Evolutionary conservation across 2,888 invertebrate species (phyloP), one percentile per base, ranked within the genome.

Genomic region (Heliconius sara): DNA sequence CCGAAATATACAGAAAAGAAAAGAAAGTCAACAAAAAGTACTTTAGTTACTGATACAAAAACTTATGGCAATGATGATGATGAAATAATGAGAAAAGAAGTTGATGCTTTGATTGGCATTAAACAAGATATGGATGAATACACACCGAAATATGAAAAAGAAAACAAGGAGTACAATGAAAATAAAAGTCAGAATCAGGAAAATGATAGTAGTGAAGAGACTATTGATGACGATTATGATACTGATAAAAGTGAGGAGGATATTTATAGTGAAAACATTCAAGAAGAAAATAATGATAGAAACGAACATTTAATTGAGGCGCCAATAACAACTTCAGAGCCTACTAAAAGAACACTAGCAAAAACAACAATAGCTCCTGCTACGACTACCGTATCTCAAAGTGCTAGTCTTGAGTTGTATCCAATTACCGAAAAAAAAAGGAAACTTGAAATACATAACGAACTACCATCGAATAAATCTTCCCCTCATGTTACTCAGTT

Each of bases 41-140:
- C 95, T 5, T 85, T 93, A 79, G 93, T 95, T 1, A 95, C 95
- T 6, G 95, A 95, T 76, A 91, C 93, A 43, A 90, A 93, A 82
- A 89, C 88, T 25, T 95, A 95, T 83, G 94, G 93, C 9, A 89
- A 92, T 81, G 91, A 87, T 66, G 88, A 90, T 47, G 90, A 91
- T 76, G 90, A 94, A 79, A 88, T 89, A 86, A 88, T 84, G 84
- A 89, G 90, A 84, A 89, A 91, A 83, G 93, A 94, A 87, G 89
- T 95, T 10, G 95, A 95, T 86, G 89, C 89, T 27, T 83, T 95
- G 83, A 94, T 95, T 82, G 92, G 93, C 13, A 86, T 92, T 0
- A 88, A 91, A 83, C 91, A 93, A 76, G 84, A 93, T 79, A 91
- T 92, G 89, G 86, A 91, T 68, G 94, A 95, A 22, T 95, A 94